Evolutionary conservation across 2,888 invertebrate genomes (phyloP).

Genomic region (Physocephala rufipes): DNA sequence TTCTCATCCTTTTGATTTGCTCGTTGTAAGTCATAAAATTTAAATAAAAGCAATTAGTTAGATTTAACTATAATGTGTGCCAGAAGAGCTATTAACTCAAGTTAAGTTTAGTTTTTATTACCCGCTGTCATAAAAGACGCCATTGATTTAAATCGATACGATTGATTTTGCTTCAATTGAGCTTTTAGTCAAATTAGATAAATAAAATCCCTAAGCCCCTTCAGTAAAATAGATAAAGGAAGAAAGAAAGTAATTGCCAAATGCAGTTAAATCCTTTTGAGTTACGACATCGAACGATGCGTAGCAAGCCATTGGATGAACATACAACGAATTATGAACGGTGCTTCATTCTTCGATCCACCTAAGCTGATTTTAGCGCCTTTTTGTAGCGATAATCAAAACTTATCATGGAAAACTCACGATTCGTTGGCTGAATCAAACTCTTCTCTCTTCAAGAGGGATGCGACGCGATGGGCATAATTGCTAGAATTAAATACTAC

Average conservation of each 20-base stretch:
- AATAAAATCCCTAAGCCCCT: slow-evolving; percentile 3
- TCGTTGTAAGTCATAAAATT: slow-evolving; percentile 31
- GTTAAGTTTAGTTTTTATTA: slow-evolving; percentile 29
- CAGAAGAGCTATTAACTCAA: slow-evolving; percentile 23
- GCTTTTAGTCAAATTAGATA: slow-evolving; percentile 32
- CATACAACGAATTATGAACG: slow-evolving; percentile 14
- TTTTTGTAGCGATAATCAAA: slow-evolving; percentile 6
- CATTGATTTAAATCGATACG: slow-evolving; percentile 31
- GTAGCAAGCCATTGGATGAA: neutral
- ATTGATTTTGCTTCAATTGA: slow-evolving; percentile 21
- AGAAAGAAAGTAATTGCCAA: neutral
- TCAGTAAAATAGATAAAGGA: no score
- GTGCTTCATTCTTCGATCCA: slow-evolving; percentile 8
- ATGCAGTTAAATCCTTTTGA: slow-evolving; percentile 13
- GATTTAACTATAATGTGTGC: slow-evolving; percentile 24
- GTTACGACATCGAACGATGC: neutral
- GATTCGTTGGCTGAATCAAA: no score
- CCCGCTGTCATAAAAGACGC: slow-evolving; percentile 20
- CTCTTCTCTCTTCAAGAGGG: neutral
- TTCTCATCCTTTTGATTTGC: neutral
- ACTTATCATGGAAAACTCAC: neutral
- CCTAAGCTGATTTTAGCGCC: neutral
- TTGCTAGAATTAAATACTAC: no score
- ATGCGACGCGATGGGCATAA: neutral
- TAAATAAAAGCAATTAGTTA: slow-evolving; percentile 33